These are phyloP conservation scores for Troides oblongomaculatus DNA, from an alignment of 2,888 invertebrate genomes.

Conservation along the genomic window DNA sequence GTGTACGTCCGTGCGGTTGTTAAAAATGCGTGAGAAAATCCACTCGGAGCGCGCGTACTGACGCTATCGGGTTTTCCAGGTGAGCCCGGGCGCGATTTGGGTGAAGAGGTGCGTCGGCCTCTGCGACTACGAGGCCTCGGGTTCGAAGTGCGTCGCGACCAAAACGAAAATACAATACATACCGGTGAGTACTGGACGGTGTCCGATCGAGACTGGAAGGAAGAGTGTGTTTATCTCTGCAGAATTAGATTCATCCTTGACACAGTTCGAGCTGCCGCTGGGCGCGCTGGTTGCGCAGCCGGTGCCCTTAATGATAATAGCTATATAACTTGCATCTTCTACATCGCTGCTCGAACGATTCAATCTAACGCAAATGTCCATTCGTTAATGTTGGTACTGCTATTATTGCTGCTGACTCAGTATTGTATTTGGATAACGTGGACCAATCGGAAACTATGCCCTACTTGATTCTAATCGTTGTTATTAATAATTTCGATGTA, in stretches of 20 bases:
- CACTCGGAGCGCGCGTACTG: conserved; percentile 41
- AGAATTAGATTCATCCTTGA: conserved; percentile 61
- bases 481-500: not conserved
- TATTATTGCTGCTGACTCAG: conserved; percentile 25
- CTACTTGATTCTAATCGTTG: conserved; percentile 15
- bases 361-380: conserved; percentile 13
- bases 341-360: conserved; percentile 13
- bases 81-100: conserved; percentile 69
- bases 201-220: conserved; percentile 32
- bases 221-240: conserved; percentile 49
- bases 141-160: conserved; percentile 56
- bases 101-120: conserved; percentile 70
- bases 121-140: conserved; percentile 59
- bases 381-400: conserved; percentile 28
- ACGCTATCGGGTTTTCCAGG: conserved; percentile 59
- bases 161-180: conserved; percentile 53
- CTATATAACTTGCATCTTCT: conserved; percentile 46
- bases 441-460: conserved; percentile 22
- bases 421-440: conserved; percentile 8
- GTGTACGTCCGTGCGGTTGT: conserved; percentile 45
- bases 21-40: conserved; percentile 61
- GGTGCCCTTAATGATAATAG: conserved; percentile 52
- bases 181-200: conserved; percentile 54
- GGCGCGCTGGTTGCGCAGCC: conserved; percentile 44
- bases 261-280: conserved; percentile 47